A percentile compares a stretch with the other conserved stretches of the same genome.
Conservation (phyloP, 2,888 invertebrate genomes). For the Tortricodes alternella region DNA sequence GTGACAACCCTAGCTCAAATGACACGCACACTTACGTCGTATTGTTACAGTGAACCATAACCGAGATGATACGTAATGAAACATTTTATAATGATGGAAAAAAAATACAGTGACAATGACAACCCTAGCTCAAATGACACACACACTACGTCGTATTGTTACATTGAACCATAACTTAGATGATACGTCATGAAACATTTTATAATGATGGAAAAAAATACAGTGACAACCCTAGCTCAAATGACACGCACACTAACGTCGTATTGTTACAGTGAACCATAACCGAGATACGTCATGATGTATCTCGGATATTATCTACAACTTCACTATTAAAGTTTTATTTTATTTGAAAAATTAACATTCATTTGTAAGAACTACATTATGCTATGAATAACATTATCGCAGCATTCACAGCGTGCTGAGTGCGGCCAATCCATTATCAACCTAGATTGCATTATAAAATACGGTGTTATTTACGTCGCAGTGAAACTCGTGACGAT, state of each 20-base stretch:
- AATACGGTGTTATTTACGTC: not conserved
- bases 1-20: slow-evolving; percentile 21
- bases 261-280: slow-evolving; percentile 28
- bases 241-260: slow-evolving; percentile 23
- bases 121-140: slow-evolving; percentile 21
- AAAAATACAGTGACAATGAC: slow-evolving; percentile 7
- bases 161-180: slow-evolving; percentile 28
- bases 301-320: slow-evolving; percentile 24
- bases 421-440: not conserved
- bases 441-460: not conserved
- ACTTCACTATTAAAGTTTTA: slow-evolving; percentile 14
- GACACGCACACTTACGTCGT: slow-evolving; percentile 21
- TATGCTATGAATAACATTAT: slow-evolving; percentile 30
- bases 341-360: slow-evolving; percentile 25
- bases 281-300: slow-evolving; percentile 28
- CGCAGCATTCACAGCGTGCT: slow-evolving; percentile 6
- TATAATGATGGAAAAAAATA: too few relatives aligned
- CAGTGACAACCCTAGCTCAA: slow-evolving; percentile 18
- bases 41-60: slow-evolving; percentile 29
- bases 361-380: slow-evolving; percentile 16
- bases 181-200: too few relatives aligned
- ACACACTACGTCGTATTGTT: slow-evolving; percentile 24
- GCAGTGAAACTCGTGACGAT: not conserved
- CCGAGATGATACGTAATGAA: too few relatives aligned
- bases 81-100: too few relatives aligned